Evolutionary conservation across 2,888 invertebrate species (phyloP), one percentile per base, ranked within the genome.

Genomic region (Diarsia rubi): DNA sequence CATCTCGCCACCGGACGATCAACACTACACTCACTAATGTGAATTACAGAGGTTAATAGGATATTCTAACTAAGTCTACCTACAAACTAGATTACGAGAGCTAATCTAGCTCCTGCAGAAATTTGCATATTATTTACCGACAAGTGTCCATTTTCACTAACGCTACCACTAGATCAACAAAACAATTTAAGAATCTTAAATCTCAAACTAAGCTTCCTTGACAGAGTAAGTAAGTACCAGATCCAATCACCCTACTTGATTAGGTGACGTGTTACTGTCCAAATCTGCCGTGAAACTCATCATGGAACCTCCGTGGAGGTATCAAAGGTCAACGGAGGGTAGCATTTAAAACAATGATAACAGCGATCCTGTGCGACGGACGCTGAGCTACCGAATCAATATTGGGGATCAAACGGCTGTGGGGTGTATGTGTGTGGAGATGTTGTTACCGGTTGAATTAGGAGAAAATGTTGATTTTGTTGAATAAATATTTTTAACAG

Each of bases 301-400:
- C 89, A 91, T 90, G 90, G 89, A 90, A 91, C 88, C 83, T 90
- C 90, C 89, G 84, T 85, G 52, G 62, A 69, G 70, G 84, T 84
- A 86, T 82, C 86, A 82, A 83, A 89, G 86, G 88, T 85, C 84
- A 82, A 64, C 78, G 47, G 57, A 49, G 89, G 88, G 88, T 87
- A 72, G 89, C 93, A 92, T 94, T 94, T 93, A 93, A 94, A 94
- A 94, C 94, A 94, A 94, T 94, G 95, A 95, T 95, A 95, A 91
- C 91, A 94, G 93, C 93, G 79, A 84, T 79, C 87, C 84, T 67
- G 83, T 63, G 47, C 79, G 82, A 85, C 83, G 59, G 83, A 87
- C 86, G 79, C 87, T 92, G 92, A 94, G 92, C 94, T 78, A 91
- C 88, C 85, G 90, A 95, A 96, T 96, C 95, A 96, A 96, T 96